phyloP scores from a whole-genome alignment of 1,140 invertebrate genomes.

The Homalodisca vitripennis region DNA sequence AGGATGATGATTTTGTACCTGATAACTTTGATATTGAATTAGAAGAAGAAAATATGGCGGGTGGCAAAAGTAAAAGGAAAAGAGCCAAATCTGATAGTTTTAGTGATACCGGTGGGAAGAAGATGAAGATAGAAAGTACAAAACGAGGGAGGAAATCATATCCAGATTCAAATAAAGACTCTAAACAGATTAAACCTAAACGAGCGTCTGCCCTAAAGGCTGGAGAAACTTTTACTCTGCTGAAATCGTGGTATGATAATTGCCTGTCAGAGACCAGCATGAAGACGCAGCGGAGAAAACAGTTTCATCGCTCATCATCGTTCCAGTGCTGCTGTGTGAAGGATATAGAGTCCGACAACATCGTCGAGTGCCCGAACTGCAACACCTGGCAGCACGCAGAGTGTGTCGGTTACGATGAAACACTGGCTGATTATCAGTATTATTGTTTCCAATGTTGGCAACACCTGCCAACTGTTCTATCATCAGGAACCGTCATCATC shows the following conservation, averaged over 20 bases:
- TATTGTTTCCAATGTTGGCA: conserved; percentile 65
- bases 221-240: not conserved
- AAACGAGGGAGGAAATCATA: not conserved
- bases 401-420: conserved; percentile 58
- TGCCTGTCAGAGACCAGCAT: not conserved
- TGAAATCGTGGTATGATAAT: not conserved
- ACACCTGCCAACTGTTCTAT: conserved; percentile 50
- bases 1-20: not conserved
- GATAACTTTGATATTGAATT: not conserved
- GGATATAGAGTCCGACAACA: conserved; percentile 42
- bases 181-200: not conserved
- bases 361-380: conserved; percentile 56
- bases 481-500: conserved; percentile 71
- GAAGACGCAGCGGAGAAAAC: not conserved
- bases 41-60: not conserved
- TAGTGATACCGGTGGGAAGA: not conserved
- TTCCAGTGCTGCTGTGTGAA: conserved; percentile 23
- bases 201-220: not conserved
- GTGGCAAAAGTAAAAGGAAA: not conserved
- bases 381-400: conserved; percentile 57
- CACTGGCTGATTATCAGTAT: conserved; percentile 40
- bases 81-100: not conserved
- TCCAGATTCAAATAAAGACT: not conserved
- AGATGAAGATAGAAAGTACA: not conserved
- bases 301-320: not conserved